A percentile compares a stretch with the other conserved stretches of the same genome.
phyloP scores from a whole-genome alignment of 2,113 vertebrate species.

The Gallinago jamesoni region DNA sequence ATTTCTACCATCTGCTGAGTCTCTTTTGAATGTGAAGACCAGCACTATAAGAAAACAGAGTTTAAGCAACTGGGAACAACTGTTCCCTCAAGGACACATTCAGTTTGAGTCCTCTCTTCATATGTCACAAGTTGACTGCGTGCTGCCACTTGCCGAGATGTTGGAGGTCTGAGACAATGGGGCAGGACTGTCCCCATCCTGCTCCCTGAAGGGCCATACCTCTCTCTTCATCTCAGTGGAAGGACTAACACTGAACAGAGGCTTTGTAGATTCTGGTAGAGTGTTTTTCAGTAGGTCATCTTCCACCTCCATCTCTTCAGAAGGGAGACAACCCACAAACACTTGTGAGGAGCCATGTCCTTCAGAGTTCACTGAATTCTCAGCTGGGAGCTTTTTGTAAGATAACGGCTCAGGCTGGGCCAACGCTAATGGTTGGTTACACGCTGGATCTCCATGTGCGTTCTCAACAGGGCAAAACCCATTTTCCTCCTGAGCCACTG shows the following conservation, averaged over 20 bases:
- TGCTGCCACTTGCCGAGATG: constrained; percentile 47
- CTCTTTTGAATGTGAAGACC: background rate
- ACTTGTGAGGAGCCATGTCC: background rate
- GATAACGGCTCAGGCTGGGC: background rate
- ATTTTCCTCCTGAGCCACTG: constrained; percentile 76
- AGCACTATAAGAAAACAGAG: background rate
- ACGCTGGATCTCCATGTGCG: background rate
- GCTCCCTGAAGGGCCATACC: constrained; percentile 34
- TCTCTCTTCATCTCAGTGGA: constrained; percentile 32
- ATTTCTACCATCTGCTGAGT: background rate
- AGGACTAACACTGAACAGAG: constrained; percentile 61
- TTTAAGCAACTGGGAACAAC: background rate
- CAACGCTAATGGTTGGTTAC: background rate
- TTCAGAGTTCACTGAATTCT: constrained; percentile 41
- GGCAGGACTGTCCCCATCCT: constrained; percentile 50
- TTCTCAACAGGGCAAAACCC: constrained; percentile 64
- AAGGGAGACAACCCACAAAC: constrained; percentile 42
- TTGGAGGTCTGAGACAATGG: constrained; percentile 56
- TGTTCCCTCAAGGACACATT: background rate
- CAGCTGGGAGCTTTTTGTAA: constrained; percentile 19
- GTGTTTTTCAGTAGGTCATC: constrained; percentile 64
- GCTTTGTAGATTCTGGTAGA: constrained; percentile 47
- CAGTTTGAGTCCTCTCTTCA: constrained; percentile 32
- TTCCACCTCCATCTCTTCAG: constrained; percentile 85
- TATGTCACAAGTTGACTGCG: constrained; percentile 73